Evolutionary conservation across 2,113 vertebrate genomes (phyloP).

Genomic region (Proterorhinus semilunaris): DNA sequence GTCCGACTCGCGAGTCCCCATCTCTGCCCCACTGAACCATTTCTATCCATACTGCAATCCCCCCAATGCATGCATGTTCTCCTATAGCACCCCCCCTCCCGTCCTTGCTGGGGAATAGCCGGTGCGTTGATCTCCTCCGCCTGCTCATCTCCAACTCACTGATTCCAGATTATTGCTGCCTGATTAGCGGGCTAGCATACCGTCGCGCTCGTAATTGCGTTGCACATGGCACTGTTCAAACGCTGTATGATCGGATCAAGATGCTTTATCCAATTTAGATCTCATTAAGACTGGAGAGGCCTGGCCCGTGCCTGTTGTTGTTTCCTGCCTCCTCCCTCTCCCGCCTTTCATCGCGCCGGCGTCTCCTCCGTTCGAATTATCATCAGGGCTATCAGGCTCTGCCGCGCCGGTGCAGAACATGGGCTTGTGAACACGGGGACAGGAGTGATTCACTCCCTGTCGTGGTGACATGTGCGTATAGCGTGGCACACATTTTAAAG

Average conservation of each 20-base stretch:
- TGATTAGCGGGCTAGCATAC: conserved; percentile 67
- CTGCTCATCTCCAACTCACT: conserved; percentile 64
- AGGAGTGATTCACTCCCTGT: conserved; percentile 51
- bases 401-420: conserved; percentile 21
- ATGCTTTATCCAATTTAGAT: conserved; percentile 74
- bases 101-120: conserved; percentile 65
- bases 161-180: conserved; percentile 68
- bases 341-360: neutral
- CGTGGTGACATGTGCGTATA: conserved; percentile 1
- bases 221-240: conserved; percentile 59
- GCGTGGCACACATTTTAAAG: too few relatives aligned
- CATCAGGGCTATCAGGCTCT: conserved; percentile 16
- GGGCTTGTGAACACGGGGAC: conserved; percentile 38
- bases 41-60: neutral
- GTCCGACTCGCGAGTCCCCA: too few relatives aligned
- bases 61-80: neutral
- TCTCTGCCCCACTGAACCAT: neutral
- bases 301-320: conserved; percentile 43
- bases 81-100: neutral
- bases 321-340: neutral
- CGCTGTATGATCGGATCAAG: conserved; percentile 56
- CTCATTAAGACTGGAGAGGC: conserved; percentile 69
- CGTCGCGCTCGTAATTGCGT: conserved; percentile 68
- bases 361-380: neutral
- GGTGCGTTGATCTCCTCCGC: conserved; percentile 57